A percentile compares a stretch with the other conserved stretches of the same genome.
These are phyloP conservation scores for Neria commutata DNA, from an alignment of 2,888 invertebrate genomes.

Conservation along the genomic window DNA sequence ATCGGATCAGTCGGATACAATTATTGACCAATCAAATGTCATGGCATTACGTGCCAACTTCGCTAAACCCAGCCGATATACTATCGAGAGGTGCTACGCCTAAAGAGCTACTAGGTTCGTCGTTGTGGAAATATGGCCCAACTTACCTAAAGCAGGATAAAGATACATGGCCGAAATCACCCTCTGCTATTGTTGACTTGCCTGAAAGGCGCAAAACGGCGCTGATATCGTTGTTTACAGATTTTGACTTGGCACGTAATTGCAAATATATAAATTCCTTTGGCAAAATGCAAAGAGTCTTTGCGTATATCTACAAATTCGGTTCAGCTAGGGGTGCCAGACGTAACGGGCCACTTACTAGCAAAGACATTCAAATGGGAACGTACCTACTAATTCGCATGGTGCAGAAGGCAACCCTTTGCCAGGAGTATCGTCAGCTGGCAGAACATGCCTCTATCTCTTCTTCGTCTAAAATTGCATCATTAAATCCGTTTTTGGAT, in stretches of 20 bases:
- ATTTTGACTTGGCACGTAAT: neutral
- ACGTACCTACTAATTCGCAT: constrained; percentile 16
- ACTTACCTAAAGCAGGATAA: neutral
- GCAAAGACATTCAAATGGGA: constrained; percentile 10
- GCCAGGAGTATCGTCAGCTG: constrained; percentile 3
- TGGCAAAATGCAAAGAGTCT: constrained; percentile 21
- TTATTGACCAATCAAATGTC: constrained; percentile 14
- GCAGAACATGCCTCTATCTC: constrained; percentile 1
- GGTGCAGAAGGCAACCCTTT: too few relatives aligned
- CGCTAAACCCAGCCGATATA: constrained; percentile 17
- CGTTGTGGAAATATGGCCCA: constrained; percentile 16
- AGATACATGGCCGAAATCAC: constrained; percentile 15
- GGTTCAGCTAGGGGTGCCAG: neutral
- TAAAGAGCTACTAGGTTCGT: constrained; percentile 16
- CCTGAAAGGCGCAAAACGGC: neutral
- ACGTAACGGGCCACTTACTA: neutral
- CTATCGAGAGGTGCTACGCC: constrained; percentile 24
- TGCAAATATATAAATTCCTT: constrained; percentile 17
- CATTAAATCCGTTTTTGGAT: too few relatives aligned
- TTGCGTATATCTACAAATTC: constrained; percentile 19
- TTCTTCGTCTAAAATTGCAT: too few relatives aligned
- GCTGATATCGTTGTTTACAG: neutral
- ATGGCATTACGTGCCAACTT: constrained; percentile 24
- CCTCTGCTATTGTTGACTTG: neutral
- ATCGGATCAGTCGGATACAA: constrained; percentile 16